Evolutionary conservation across 2,888 invertebrate genomes (phyloP).

Genomic region (Noctua pronuba): DNA sequence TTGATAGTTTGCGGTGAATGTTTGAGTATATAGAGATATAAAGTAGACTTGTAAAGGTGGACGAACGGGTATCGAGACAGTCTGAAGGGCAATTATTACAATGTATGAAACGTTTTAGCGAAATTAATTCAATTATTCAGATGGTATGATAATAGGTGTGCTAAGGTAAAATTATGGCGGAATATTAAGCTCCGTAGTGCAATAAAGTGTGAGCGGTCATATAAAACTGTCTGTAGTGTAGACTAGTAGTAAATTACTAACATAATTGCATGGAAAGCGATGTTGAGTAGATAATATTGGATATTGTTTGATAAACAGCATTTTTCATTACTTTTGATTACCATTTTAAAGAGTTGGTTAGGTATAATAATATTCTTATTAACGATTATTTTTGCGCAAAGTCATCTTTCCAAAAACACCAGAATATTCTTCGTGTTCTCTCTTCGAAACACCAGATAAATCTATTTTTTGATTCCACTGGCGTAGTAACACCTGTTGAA

Average conservation of each 20-base stretch:
- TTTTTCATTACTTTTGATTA: neutral
- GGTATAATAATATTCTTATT: neutral
- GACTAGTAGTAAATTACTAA: constrained; percentile 48
- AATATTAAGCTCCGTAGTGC: constrained; percentile 45
- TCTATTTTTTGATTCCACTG: neutral
- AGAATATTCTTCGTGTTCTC: neutral
- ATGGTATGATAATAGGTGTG: constrained; percentile 56
- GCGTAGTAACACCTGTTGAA: neutral
- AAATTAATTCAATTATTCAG: constrained; percentile 63
- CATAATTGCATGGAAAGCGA: constrained; percentile 43
- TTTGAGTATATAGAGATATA: constrained; percentile 42
- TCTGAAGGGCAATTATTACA: constrained; percentile 55
- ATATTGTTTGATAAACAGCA: constrained; percentile 12
- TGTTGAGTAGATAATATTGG: constrained; percentile 1
- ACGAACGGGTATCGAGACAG: constrained; percentile 31
- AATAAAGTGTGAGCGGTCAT: constrained; percentile 48
- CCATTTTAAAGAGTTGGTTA: neutral
- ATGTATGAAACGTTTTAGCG: constrained; percentile 62
- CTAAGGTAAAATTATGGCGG: constrained; percentile 47
- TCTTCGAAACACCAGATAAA: neutral
- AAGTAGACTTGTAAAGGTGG: constrained; percentile 46
- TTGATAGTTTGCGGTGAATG: constrained; percentile 61
- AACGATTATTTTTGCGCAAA: neutral
- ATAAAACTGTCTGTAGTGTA: constrained; percentile 40
- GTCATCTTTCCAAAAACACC: neutral